Base-by-base conservation (phyloP, 2,888 invertebrate genomes). In the Dynastes maya region DNA sequence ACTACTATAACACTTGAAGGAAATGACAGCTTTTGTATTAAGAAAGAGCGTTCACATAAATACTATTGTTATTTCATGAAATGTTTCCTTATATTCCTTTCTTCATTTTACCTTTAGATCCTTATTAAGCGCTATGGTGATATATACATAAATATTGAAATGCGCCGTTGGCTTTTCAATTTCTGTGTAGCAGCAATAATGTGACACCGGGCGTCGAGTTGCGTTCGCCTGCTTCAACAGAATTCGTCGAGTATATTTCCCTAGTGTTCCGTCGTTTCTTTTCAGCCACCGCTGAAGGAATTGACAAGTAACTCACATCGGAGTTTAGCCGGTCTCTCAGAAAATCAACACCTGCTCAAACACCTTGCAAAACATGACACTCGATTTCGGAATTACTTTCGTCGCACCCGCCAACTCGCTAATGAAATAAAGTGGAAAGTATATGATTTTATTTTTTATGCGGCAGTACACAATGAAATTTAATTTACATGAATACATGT, bases 241-340 rank as follows among this genome's bases (percentile, higher is more conserved):
- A 40, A 86, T 87, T 86, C 84, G 84, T 70, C 84, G 85, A 87
- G 87, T 88, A 87, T 88, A 88, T 88, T 88, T 88, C 88, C 88
- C 88, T 83, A 82, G 88, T 87, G 88, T 87, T 87, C 87, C 85
- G 88, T 87, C 87, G 87, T 88, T 88, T 86, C 86, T 86, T 87
- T 72, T 87, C 85, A 86, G 85, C 85, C 85, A 86, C 87, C 86
- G 87, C 86, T 86, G 85, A 86, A 86, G 86, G 86, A 87, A 87
- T 87, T 86, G 87, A 87, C 87, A 86, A 86, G 85, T 84, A 84
- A 85, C 80, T 81, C 82, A 79, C 70, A 76, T 68, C 76, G 76
- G 74, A 79, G 75, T 79, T 79, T 79, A 76, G 70, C 53, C 64
- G 70, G 74, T 70, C 53, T 76, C 68, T 63, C n/a, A 68, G 79